Evolutionary conservation across 2,888 invertebrate species (phyloP).

Genomic region (Phytoseiulus persimilis): DNA sequence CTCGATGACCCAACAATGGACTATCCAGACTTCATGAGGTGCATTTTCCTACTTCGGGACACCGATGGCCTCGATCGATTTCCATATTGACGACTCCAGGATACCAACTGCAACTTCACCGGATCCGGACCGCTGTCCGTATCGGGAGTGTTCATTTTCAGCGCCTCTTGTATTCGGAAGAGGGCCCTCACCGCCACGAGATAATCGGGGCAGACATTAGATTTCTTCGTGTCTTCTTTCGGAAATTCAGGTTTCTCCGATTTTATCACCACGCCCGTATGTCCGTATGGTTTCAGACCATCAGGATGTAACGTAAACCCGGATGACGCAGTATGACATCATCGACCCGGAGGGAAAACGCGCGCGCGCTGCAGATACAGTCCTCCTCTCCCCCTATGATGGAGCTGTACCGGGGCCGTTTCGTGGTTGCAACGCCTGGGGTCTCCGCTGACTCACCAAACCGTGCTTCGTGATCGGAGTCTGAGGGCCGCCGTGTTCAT

Average conservation of each 20-base stretch:
- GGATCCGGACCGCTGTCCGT: too few species aligned
- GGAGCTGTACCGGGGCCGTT: not conserved
- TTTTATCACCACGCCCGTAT: not conserved
- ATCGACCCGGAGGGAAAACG: not conserved
- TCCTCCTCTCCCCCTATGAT: not conserved
- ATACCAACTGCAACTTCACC: too few species aligned
- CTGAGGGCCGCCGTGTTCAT: not conserved
- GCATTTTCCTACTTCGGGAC: too few species aligned
- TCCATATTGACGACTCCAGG: too few species aligned
- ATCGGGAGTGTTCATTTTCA: too few species aligned
- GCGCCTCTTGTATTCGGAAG: too few species aligned
- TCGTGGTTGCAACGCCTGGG: not conserved
- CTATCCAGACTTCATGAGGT: too few species aligned
- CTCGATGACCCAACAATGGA: too few species aligned
- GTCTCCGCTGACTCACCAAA: not conserved
- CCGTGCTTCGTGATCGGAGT: not conserved
- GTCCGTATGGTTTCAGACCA: not conserved
- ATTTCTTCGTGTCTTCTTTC: not conserved
- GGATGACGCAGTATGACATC: not conserved
- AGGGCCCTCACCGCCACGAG: too few species aligned
- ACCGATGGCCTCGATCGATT: too few species aligned
- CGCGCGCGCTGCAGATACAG: not conserved
- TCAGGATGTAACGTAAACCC: not conserved
- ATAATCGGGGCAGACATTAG: too few species aligned
- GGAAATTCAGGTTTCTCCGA: not conserved